Evolutionary conservation across 2,113 vertebrate genomes (phyloP).

Genomic region (Brachyhypopomus occidentalis): DNA sequence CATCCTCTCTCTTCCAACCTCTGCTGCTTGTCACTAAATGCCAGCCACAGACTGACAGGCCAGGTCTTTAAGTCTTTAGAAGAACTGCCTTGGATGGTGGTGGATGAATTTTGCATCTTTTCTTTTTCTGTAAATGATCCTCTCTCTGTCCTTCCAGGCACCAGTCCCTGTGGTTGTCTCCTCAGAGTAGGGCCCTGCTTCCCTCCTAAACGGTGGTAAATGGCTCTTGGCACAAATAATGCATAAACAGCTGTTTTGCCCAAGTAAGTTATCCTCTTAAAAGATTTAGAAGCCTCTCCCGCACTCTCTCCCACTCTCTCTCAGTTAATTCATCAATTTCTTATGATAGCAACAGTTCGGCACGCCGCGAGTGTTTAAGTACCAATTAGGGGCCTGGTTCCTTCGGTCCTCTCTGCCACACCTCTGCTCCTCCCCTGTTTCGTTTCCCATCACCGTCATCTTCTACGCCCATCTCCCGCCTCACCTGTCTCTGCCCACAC

Average conservation of each 20-base stretch:
- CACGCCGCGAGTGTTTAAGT: conserved; percentile 73
- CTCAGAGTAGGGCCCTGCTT: conserved; percentile 69
- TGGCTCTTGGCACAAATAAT: conserved; percentile 82
- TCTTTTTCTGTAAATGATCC: conserved; percentile 73
- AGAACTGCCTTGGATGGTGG: conserved; percentile 59
- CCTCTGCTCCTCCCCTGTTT: conserved; percentile 67
- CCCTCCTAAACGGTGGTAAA: conserved; percentile 79
- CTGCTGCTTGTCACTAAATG: conserved; percentile 72
- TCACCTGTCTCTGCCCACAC: conserved; percentile 43
- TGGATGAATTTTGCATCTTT: conserved; percentile 78
- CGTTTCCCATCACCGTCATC: conserved; percentile 15
- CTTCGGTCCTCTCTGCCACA: conserved; percentile 68
- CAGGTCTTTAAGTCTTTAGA: conserved; percentile 68
- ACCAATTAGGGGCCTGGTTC: conserved; percentile 77
- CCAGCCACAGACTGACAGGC: conserved; percentile 67
- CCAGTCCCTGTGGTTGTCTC: conserved; percentile 66
- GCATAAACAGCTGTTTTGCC: conserved; percentile 86
- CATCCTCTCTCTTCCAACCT: conserved; percentile 46
- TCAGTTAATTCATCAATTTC: conserved; percentile 83
- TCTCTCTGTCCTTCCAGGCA: conserved; percentile 52
- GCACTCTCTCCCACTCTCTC: conserved; percentile 67
- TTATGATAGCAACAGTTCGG: conserved; percentile 84
- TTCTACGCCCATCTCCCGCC: conserved; percentile 20
- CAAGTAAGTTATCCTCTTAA: conserved; percentile 85
- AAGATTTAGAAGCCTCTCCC: conserved; percentile 78